Conservation (phyloP, 1,140 invertebrate genomes). For the Subanguina moxae region DNA sequence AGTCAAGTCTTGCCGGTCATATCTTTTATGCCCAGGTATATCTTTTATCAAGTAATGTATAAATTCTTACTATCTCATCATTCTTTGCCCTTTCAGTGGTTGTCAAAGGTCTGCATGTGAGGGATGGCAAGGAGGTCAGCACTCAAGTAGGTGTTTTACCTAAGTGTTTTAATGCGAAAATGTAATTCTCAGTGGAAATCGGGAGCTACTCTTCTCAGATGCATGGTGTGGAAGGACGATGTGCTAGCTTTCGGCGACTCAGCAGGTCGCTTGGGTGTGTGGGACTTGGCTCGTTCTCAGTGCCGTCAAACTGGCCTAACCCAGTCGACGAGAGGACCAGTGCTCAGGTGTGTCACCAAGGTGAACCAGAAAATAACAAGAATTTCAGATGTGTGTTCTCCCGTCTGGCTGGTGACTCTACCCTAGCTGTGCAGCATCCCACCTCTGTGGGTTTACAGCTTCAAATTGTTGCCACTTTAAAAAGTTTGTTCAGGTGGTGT, state of each 20-base stretch:
- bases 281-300: conserved; percentile 48
- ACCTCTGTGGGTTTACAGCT: no score
- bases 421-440: conserved; percentile 49
- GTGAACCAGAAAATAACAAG: conserved; percentile 3
- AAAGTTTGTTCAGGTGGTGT: no score
- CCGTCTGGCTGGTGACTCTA: conserved; percentile 49
- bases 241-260: conserved; percentile 56
- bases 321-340: conserved; percentile 31
- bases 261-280: conserved; percentile 49
- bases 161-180: no score
- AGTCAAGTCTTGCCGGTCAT: neutral
- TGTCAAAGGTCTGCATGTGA: conserved; percentile 56
- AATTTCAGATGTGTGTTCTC: conserved; percentile 47
- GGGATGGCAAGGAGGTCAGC: conserved; percentile 58
- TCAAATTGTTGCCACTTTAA: no score
- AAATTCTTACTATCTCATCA: conserved; percentile 1
- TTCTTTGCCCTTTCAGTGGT: no score
- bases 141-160: conserved; percentile 42
- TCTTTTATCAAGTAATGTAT: neutral
- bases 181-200: conserved; percentile 54
- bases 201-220: conserved; percentile 44
- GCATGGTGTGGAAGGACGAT: conserved; percentile 59
- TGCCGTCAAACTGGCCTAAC: conserved; percentile 40
- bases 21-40: neutral
- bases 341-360: conserved; percentile 16